Evolutionary conservation across 2,797 vertebrate genomes (phyloP), one percentile per base, ranked within the genome.

Genomic region (Gymnoscopelus braueri): DNA sequence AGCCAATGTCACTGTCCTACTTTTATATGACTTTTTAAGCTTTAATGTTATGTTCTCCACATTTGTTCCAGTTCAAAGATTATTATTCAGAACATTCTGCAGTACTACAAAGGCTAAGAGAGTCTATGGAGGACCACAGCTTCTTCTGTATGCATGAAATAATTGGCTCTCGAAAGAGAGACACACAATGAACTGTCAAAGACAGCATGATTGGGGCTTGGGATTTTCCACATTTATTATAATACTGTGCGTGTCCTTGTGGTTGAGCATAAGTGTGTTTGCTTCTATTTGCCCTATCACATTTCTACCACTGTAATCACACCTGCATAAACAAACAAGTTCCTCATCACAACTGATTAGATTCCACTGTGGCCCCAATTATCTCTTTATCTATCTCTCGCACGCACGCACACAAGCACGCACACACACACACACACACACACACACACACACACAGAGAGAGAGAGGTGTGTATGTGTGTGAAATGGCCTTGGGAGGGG

Each of bases 311-410:
- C 24, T 59, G 52, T 84, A 78, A 85, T 83, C 72, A 84, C 79
- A 79, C 68, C 75, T 78, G 72, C 77, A 85, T 79, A 72, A 87
- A 82, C 65, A 84, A 86, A 77, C 74, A 84, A 75, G 78, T 69
- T 63, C 56, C 65, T 71, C 60, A 68, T 83, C 78, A 72, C 39
- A 72, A 53, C 49, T 86, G 72, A 86, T 87, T 74, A 83, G 23
- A 35, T 29, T 61, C 8, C 55, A 67, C 52, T 80, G 23, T 50
- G 49, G 58, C 75, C 23, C 47, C 66, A 78, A 55, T 72, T 52
- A 86, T 55, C 7, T 44, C 39, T 44, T 7, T 10, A 10, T 44
- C 9, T 8, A 7, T 2, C 2, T 8, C 39, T 0, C 39, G 52
- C 64, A 67, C 65, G 74, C 71, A 35, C 73, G 72, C 58, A 23